Percentiles rank a stretch among this genome's conserved stretches.
Conservation (phyloP, 2,888 invertebrate species). For the Hydrotaea cyrtoneurina region DNA sequence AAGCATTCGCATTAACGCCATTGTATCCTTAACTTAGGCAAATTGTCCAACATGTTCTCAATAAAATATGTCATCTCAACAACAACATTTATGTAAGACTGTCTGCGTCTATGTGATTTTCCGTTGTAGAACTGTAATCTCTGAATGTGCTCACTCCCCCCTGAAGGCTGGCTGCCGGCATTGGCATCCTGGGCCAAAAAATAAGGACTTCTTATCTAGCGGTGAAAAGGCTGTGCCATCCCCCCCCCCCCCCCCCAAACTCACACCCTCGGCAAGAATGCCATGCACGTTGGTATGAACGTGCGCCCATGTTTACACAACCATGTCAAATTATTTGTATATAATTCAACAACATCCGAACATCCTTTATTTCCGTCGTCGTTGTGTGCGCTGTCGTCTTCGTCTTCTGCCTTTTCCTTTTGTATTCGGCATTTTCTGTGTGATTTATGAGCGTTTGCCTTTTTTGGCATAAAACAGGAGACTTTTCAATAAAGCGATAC, state of each 20-base stretch:
- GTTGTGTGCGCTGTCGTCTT: background rate
- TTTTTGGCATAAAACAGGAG: slow-evolving; percentile 59
- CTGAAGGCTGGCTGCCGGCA: background rate
- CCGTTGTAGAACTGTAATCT: background rate
- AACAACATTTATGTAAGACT: background rate
- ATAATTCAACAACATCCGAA: slow-evolving; percentile 57
- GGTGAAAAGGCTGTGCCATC: background rate
- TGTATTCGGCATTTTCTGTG: slow-evolving; percentile 11
- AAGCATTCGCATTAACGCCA: background rate
- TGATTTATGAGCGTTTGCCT: slow-evolving; percentile 65
- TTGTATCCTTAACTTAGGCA: background rate
- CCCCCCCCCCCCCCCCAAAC: background rate
- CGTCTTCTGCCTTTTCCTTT: background rate
- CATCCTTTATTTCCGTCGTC: background rate
- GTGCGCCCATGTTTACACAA: slow-evolving; percentile 30
- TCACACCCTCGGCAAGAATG: background rate
- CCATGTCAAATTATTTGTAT: slow-evolving; percentile 63
- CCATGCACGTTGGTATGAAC: background rate
- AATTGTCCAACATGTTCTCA: background rate
- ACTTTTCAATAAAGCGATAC: slow-evolving; percentile 14
- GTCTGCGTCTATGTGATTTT: background rate
- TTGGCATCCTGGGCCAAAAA: background rate
- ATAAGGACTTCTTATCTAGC: slow-evolving; percentile 29
- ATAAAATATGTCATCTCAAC: background rate
- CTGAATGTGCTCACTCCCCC: slow-evolving; percentile 22